phyloP scores from a whole-genome alignment of 2,113 vertebrate species.

The Rhinopomastus cyanomelas region DNA sequence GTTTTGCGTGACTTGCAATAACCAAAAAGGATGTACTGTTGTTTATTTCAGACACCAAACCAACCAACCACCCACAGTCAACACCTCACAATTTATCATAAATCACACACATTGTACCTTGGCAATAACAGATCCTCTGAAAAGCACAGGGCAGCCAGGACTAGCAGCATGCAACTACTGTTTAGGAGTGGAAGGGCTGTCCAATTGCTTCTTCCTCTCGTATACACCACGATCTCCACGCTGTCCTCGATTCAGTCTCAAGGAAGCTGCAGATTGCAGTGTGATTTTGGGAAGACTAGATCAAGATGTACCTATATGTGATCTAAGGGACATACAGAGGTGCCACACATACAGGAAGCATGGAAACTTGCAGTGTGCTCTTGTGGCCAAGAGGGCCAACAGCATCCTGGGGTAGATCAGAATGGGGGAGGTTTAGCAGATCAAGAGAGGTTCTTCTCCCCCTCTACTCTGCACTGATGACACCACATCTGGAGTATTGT shows the following conservation, averaged over 20 bases:
- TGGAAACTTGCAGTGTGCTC: not conserved
- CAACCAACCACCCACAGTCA: not conserved
- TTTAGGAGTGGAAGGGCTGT: not conserved
- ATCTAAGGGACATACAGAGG: not conserved
- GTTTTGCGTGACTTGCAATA: not conserved
- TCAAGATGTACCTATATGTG: not conserved
- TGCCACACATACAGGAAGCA: not conserved
- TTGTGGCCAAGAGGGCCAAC: too few relatives aligned
- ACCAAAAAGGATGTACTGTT: rapidly evolving
- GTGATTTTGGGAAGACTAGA: not conserved
- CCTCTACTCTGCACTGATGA: too few relatives aligned
- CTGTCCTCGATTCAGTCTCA: not conserved
- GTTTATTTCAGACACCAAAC: not conserved
- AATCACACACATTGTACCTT: not conserved
- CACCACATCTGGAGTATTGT: too few relatives aligned
- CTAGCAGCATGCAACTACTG: not conserved
- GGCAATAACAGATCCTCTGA: not conserved
- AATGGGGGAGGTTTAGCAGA: too few relatives aligned
- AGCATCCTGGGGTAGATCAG: too few relatives aligned
- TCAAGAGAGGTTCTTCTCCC: too few relatives aligned
- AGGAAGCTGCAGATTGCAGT: not conserved
- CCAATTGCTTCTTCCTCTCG: not conserved
- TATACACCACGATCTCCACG: not conserved
- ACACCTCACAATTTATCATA: not conserved
- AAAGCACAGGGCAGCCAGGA: not conserved